Evolutionary conservation across 2,888 invertebrate species (phyloP).

Genomic region (Periphyllus acericola): DNA sequence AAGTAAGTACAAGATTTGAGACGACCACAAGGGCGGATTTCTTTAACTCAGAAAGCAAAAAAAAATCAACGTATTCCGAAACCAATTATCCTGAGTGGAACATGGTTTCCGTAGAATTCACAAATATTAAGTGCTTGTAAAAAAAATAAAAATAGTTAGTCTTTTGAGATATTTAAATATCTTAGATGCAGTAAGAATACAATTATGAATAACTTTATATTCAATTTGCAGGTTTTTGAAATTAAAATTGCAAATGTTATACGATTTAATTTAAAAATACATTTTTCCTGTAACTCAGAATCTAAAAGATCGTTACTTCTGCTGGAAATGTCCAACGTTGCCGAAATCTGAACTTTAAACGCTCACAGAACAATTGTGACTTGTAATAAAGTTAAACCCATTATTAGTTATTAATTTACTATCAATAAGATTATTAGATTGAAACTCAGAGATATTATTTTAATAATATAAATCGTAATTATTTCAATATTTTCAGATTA

Average conservation of each 20-base stretch:
- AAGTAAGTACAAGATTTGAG: no score
- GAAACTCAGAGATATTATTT: no score
- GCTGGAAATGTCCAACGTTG: no score
- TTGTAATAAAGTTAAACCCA: no score
- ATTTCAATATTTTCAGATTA: no score
- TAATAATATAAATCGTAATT: no score
- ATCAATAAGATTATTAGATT: no score
- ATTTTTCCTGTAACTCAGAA: neutral
- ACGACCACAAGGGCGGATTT: neutral
- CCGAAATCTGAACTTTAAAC: no score
- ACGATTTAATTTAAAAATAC: neutral
- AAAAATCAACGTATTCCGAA: neutral
- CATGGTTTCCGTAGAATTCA: neutral
- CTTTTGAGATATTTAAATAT: neutral
- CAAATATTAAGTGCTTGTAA: neutral
- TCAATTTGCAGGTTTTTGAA: neutral
- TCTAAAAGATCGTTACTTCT: neutral
- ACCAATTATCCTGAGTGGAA: neutral
- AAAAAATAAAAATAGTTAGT: neutral
- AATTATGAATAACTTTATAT: neutral
- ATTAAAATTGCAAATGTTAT: neutral
- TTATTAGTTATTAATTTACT: no score
- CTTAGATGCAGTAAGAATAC: neutral
- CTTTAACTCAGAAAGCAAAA: neutral
- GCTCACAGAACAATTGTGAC: no score